Percentiles rank a stretch among this genome's conserved stretches.
These are phyloP conservation scores for Amphipoea oculea DNA, from an alignment of 2,888 invertebrate species.

Conservation along the genomic window DNA sequence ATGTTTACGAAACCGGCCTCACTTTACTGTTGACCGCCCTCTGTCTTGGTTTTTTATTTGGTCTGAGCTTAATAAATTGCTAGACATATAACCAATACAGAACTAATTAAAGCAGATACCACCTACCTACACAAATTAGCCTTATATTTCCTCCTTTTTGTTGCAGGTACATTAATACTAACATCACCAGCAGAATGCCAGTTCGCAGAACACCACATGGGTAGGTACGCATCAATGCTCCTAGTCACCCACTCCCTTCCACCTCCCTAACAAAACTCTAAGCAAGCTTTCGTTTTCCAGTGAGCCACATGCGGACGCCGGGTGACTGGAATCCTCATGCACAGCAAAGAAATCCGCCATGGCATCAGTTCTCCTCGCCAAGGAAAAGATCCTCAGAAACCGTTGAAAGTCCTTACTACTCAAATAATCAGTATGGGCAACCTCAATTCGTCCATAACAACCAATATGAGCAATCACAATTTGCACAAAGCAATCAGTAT, in stretches of 20 bases:
- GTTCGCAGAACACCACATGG: constrained; percentile 83
- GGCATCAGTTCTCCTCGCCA: constrained; percentile 85
- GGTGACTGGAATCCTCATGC: constrained; percentile 77
- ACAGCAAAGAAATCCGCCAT: constrained; percentile 81
- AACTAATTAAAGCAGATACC: too few relatives aligned
- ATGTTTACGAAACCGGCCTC: too few relatives aligned
- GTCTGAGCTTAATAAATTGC: not conserved
- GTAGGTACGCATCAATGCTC: constrained; percentile 89
- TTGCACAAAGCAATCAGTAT: constrained; percentile 36
- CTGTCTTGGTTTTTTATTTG: too few relatives aligned
- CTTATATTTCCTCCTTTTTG: constrained; percentile 46
- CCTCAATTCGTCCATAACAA: constrained; percentile 44
- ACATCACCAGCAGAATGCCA: constrained; percentile 78
- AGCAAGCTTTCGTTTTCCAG: constrained; percentile 73
- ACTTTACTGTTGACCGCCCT: too few relatives aligned
- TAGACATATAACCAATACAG: too few relatives aligned
- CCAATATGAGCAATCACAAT: constrained; percentile 41
- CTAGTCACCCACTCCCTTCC: constrained; percentile 30
- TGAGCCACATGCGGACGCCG: constrained; percentile 77
- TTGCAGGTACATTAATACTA: constrained; percentile 82
- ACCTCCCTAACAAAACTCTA: constrained; percentile 41
- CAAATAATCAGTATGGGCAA: constrained; percentile 54
- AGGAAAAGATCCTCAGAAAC: constrained; percentile 85
- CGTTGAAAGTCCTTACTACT: constrained; percentile 51
- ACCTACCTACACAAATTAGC: not conserved